These are phyloP conservation scores for Solenopsis invicta DNA, from an alignment of 1,140 invertebrate species.

Conservation along the genomic window DNA sequence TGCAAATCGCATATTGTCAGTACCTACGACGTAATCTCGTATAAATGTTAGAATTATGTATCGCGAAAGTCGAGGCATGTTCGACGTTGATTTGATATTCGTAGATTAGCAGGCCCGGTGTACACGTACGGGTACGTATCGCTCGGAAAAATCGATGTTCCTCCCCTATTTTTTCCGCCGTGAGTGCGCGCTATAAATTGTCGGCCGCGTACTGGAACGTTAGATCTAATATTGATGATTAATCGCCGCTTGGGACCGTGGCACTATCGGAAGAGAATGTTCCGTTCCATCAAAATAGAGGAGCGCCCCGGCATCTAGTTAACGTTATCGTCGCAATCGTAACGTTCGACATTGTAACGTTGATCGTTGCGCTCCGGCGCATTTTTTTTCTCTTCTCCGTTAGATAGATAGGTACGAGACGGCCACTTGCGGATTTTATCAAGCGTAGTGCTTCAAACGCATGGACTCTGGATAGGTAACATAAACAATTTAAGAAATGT, in stretches of 20 bases:
- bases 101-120: conserved; percentile 32
- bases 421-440: conserved; percentile 38
- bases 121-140: neutral
- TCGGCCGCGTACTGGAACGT: conserved; percentile 43
- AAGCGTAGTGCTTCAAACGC: neutral
- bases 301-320: conserved; percentile 54
- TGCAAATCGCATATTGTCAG: conserved; percentile 22
- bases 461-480: neutral
- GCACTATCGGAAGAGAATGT: conserved; percentile 56
- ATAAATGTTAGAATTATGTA: conserved; percentile 39
- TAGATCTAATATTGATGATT: conserved; percentile 64
- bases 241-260: conserved; percentile 54
- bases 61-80: conserved; percentile 47
- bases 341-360: conserved; percentile 57
- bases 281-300: conserved; percentile 58
- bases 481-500: neutral
- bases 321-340: conserved; percentile 62
- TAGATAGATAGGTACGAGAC: conserved; percentile 26
- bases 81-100: conserved; percentile 63
- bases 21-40: conserved; percentile 21
- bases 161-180: neutral
- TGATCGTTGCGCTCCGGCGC: conserved; percentile 30
- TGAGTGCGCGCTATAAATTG: conserved; percentile 46
- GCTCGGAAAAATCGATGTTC: conserved; percentile 4
- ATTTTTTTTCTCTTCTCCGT: conserved; percentile 35